phyloP scores from a whole-genome alignment of 2,113 vertebrate species.

The Campylorhamphus procurvoides region DNA sequence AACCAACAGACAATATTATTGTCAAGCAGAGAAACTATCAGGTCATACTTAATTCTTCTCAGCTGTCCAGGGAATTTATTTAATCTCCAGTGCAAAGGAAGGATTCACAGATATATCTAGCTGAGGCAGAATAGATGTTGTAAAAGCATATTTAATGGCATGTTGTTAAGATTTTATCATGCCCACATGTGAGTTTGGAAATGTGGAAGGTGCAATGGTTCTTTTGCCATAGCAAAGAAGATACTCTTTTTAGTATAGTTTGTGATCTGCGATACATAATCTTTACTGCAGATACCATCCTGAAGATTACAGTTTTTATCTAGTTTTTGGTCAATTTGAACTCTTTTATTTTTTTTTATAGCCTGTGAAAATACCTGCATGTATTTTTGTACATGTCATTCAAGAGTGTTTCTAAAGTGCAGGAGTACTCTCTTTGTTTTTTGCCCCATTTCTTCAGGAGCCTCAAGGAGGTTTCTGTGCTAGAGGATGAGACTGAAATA shows the following conservation, averaged over 20 bases:
- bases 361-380: background rate
- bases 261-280: conserved; percentile 19
- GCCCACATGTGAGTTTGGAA: background rate
- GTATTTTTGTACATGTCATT: background rate
- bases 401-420: background rate
- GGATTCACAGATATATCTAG: conserved; percentile 27
- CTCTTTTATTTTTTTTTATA: background rate
- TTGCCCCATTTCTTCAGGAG: background rate
- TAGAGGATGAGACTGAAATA: background rate
- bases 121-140: background rate
- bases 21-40: conserved; percentile 37
- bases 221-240: background rate
- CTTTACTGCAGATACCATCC: conserved; percentile 15
- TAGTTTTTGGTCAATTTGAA: conserved; percentile 26
- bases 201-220: background rate
- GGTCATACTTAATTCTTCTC: conserved; percentile 52
- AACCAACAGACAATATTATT: conserved; percentile 38
- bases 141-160: conserved; percentile 51
- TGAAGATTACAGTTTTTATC: conserved; percentile 29
- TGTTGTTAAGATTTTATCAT: conserved; percentile 58
- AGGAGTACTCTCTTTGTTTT: background rate
- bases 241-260: background rate
- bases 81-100: conserved; percentile 46
- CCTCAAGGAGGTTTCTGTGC: background rate
- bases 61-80: conserved; percentile 15